These are phyloP conservation scores for Amorpha juglandis DNA, from an alignment of 2,888 invertebrate genomes.

Conservation along the genomic window DNA sequence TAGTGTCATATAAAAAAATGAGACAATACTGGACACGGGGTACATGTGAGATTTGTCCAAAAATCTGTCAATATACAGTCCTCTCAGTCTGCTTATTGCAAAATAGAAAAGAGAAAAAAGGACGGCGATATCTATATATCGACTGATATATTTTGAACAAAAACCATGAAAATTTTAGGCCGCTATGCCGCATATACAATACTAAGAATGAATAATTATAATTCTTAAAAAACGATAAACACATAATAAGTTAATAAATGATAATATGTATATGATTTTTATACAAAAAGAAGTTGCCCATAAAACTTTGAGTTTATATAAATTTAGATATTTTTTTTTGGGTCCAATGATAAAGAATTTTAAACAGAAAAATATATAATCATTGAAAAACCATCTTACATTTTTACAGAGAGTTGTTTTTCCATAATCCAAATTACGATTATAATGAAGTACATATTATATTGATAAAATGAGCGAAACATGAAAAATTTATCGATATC, in stretches of 20 bases:
- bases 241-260: slow-evolving; percentile 24
- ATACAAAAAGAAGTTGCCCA: slow-evolving; percentile 32
- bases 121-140: slow-evolving; percentile 5
- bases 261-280: slow-evolving; percentile 23
- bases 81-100: not conserved
- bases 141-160: slow-evolving; percentile 7
- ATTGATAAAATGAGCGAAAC: slow-evolving; percentile 13
- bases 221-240: slow-evolving; percentile 21
- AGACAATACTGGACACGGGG: slow-evolving; percentile 38
- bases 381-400: not conserved
- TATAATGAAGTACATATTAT: not conserved
- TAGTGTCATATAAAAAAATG: slow-evolving; percentile 31
- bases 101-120: slow-evolving; percentile 11
- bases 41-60: slow-evolving; percentile 10
- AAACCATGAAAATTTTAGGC: slow-evolving; percentile 17
- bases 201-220: slow-evolving; percentile 7
- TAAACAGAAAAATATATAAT: slow-evolving; percentile 2
- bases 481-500: slow-evolving; percentile 1
- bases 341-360: not conserved
- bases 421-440: not conserved
- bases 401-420: not conserved
- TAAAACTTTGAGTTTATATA: slow-evolving; percentile 43
- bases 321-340: not conserved
- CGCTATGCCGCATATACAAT: slow-evolving; percentile 7
- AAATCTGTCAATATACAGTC: slow-evolving; percentile 14